Percentiles rank a stretch among this genome's conserved stretches.
phyloP scores from a whole-genome alignment of 53 echinoderm and acorn worm species.

The Zoroaster sp. region DNA sequence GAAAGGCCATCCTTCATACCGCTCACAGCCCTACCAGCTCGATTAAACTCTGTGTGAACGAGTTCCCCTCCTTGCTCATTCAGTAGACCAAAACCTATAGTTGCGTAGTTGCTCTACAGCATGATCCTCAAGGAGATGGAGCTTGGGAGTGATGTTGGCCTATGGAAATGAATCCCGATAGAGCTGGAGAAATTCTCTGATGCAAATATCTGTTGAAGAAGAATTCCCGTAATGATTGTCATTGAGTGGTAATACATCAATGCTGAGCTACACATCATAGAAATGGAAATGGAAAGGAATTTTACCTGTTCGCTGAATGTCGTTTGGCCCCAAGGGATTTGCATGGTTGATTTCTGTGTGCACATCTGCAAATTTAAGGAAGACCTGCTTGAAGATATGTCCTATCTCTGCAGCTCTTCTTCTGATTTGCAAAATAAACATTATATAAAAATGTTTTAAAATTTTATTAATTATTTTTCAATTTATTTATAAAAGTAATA shows the following conservation, averaged over 20 bases:
- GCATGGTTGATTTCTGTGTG: background rate
- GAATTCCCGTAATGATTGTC: background rate
- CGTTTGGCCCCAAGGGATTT: background rate
- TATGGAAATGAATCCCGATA: background rate
- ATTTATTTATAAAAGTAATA: no score
- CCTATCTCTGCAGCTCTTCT: background rate
- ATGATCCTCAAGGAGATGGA: conserved; percentile 33
- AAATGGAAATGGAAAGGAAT: no score
- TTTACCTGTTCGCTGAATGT: background rate
- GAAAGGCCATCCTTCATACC: conserved; percentile 7
- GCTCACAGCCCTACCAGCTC: background rate
- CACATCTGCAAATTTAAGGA: conserved; percentile 12
- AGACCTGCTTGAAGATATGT: background rate
- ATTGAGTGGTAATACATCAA: no score
- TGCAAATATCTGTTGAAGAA: background rate
- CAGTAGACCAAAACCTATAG: conserved; percentile 20
- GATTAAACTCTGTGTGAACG: conserved; percentile 23
- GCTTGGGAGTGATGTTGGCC: conserved; percentile 20
- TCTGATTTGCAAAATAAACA: background rate
- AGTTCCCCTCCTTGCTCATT: conserved; percentile 38
- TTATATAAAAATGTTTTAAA: no score
- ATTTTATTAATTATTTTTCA: no score
- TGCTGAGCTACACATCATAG: no score
- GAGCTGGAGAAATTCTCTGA: background rate
- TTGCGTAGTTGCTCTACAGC: background rate